Percentiles rank a stretch among this genome's conserved stretches.
These are phyloP conservation scores for Therioaphis trifolii DNA, from an alignment of 2,888 invertebrate genomes.

Conservation along the genomic window DNA sequence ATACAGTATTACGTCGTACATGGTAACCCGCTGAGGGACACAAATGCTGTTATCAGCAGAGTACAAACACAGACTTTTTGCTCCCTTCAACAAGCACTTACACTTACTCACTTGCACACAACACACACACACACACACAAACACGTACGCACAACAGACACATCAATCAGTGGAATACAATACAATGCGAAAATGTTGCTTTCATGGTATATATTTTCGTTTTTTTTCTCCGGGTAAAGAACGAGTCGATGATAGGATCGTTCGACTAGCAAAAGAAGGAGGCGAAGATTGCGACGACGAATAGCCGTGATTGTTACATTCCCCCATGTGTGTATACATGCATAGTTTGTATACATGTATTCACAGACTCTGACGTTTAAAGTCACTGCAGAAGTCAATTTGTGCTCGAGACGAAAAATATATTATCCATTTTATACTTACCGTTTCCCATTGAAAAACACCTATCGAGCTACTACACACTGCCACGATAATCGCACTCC, in stretches of 20 bases:
- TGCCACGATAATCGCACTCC: too few relatives aligned
- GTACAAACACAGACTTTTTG: constrained; percentile 58
- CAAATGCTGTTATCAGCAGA: constrained; percentile 49
- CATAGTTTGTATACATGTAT: background rate
- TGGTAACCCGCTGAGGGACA: constrained; percentile 38
- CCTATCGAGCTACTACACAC: too few relatives aligned
- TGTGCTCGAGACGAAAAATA: constrained; percentile 23
- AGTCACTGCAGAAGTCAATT: constrained; percentile 13
- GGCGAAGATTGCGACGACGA: too few relatives aligned
- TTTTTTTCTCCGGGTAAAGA: constrained; percentile 28
- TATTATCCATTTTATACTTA: too few relatives aligned
- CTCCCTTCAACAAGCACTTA: background rate
- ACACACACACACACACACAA: background rate
- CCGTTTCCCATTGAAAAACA: too few relatives aligned
- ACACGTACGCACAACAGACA: background rate
- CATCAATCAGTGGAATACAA: background rate
- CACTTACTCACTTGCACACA: too few relatives aligned
- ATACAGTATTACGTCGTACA: background rate
- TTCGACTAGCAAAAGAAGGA: too few relatives aligned
- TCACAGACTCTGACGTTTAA: background rate
- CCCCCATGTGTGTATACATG: background rate
- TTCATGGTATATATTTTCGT: constrained; percentile 50
- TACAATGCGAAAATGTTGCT: constrained; percentile 40
- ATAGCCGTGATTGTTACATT: constrained; percentile 12
- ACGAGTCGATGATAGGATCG: background rate